Conservation (phyloP, 2,888 invertebrate genomes). For the Yponomeuta plumbellus region DNA sequence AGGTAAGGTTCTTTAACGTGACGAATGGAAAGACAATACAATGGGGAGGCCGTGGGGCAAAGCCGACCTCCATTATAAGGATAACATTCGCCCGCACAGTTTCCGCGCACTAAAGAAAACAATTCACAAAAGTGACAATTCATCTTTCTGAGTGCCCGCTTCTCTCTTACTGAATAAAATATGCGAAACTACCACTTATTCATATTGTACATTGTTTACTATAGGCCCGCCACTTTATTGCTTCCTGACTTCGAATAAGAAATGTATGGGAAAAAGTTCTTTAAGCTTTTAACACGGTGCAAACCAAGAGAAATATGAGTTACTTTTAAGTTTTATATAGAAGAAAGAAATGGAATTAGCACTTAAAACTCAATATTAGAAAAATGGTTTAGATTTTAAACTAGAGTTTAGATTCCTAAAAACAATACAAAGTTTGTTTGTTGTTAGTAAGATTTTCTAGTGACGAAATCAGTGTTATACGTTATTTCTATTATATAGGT, state of each 20-base stretch:
- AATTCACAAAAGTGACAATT: conserved; percentile 62
- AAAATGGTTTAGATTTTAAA: no score
- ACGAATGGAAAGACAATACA: conserved; percentile 9
- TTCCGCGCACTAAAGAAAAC: conserved; percentile 32
- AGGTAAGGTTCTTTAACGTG: conserved; percentile 2
- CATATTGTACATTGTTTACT: conserved; percentile 44
- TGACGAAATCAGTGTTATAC: no score
- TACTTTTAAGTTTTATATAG: not conserved
- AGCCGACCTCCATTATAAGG: not conserved
- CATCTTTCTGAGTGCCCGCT: conserved; percentile 57
- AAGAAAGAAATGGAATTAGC: not conserved
- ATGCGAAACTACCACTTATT: conserved; percentile 56
- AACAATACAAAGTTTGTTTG: no score
- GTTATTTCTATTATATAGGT: no score
- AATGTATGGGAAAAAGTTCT: conserved; percentile 14
- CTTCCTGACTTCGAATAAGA: conserved; percentile 22
- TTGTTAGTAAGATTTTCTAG: no score
- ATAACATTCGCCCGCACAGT: conserved; percentile 18
- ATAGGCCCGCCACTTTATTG: conserved; percentile 26
- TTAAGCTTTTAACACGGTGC: not conserved
- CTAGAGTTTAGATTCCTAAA: no score
- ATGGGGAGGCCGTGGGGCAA: not conserved
- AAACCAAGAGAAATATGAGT: not conserved
- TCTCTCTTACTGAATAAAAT: conserved; percentile 46
- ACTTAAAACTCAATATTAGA: not conserved